Evolutionary conservation across 2,888 invertebrate species (phyloP).

Genomic region (Vandiemenella viatica): DNA sequence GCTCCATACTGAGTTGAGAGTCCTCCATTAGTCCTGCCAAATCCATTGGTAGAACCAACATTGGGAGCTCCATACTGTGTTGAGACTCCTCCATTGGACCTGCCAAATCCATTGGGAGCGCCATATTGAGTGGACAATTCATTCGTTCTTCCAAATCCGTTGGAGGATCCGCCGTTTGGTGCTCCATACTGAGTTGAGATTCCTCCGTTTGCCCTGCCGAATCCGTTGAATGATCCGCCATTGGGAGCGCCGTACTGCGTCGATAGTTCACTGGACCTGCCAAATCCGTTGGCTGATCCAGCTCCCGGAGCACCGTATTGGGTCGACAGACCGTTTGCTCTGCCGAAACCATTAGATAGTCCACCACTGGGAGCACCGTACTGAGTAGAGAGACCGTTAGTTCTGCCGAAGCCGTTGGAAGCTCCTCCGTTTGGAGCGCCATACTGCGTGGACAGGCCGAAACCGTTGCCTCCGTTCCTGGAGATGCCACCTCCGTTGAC

Average conservation of each 20-base stretch:
- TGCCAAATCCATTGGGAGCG: conserved; percentile 4
- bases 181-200: conserved; percentile 23
- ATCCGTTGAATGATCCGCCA: background rate
- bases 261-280: background rate
- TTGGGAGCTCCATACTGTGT: conserved; percentile 13
- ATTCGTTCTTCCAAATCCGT: background rate
- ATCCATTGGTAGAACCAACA: background rate
- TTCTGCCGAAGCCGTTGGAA: background rate
- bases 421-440: conserved; percentile 6
- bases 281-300: conserved; percentile 2
- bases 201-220: background rate
- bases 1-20: conserved; percentile 7
- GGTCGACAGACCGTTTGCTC: conserved; percentile 15
- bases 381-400: background rate
- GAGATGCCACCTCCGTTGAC: background rate
- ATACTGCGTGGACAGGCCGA: conserved; percentile 2
- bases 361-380: conserved; percentile 6
- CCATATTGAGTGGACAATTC: conserved; percentile 12
- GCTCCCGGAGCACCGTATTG: conserved; percentile 19
- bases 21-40: background rate
- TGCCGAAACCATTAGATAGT: conserved; percentile 1
- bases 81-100: background rate
- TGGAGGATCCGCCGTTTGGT: background rate
- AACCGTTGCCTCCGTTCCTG: background rate
- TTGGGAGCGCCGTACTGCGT: conserved; percentile 7